Percentiles rank a stretch among this genome's conserved stretches.
phyloP scores from a whole-genome alignment of 1,140 invertebrate genomes.

The Neomicropteryx cornuta region DNA sequence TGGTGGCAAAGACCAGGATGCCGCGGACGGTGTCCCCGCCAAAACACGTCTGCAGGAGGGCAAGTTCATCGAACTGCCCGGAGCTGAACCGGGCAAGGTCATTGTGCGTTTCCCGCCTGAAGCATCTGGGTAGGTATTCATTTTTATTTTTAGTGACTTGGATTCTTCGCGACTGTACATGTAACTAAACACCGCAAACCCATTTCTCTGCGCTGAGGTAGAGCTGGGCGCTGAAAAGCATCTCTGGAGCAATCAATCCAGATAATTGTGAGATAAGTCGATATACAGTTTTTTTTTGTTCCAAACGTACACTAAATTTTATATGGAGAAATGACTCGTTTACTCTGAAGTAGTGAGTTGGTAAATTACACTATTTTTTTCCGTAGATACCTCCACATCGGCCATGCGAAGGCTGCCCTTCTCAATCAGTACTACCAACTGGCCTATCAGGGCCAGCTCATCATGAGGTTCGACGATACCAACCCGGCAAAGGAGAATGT shows the following conservation, averaged over 20 bases:
- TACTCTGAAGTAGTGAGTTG: too few species aligned
- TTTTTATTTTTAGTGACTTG: constrained; percentile 9
- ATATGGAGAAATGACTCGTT: too few species aligned
- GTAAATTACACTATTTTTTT: too few species aligned
- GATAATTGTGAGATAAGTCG: too few species aligned
- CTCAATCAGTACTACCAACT: constrained; percentile 97
- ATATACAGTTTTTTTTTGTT: too few species aligned
- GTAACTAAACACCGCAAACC: too few species aligned
- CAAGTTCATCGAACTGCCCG: constrained; percentile 93
- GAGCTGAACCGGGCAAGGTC: constrained; percentile 93
- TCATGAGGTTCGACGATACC: constrained; percentile 99
- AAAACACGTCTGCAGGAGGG: constrained; percentile 76
- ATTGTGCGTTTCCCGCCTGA: constrained; percentile 96
- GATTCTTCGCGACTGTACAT: too few species aligned
- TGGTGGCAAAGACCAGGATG: too few species aligned
- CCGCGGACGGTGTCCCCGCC: constrained; percentile 31
- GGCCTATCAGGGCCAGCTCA: constrained; percentile 85
- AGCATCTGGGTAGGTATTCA: constrained; percentile 70
- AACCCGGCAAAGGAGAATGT: constrained; percentile 98
- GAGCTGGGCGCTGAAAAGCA: too few species aligned
- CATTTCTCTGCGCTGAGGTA: too few species aligned
- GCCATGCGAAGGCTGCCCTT: constrained; percentile 97
- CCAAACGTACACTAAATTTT: too few species aligned
- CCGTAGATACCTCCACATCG: constrained; percentile 90
- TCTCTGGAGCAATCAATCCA: too few species aligned